Evolutionary conservation across 1,140 invertebrate species (phyloP), one percentile per base, ranked within the genome.

Genomic region (Proctacanthus coquilletti): DNA sequence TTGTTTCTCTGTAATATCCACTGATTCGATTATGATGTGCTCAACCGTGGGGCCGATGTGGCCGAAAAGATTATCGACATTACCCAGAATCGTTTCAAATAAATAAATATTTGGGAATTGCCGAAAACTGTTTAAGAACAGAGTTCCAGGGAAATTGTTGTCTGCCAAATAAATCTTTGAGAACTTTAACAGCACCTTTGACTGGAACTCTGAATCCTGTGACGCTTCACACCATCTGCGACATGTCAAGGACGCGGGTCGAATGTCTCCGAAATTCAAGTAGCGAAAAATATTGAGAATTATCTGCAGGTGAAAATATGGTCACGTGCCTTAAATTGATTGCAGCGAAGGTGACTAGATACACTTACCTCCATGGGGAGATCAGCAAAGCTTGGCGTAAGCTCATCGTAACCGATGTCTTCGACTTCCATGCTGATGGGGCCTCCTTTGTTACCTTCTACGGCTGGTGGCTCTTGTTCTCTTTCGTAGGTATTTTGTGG

Each of bases 271-370:
- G 43, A 67, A 65, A 19, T 68, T 62, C 41, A 77, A 52, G 51
- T 69, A 74, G 46, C 71, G 68, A 46, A 74, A 71, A 42, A 77
- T 65, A 41, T 74, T 64, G 25, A 72, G 62, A 38, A 77, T 60
- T 32, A 75, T 64, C 73, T 77, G 56, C 31, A 60, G 66, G 23
- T 27, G 23, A 27, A 27, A 27, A 27, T 27, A 27, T 27, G 8
- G 8, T 27, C 23, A 27, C n/a, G 8, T 27, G 23, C 23, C 15
- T 29, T 29, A 3, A 34, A 17, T 13, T 13, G 18, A 34, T 34
- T 13, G 32, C 14, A 34, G 15, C 11, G 14, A 38, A 18, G 4
- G 17, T 39, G n/a, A 27, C 20, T 40, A 13, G 4, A 25, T 14
- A 18, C 19, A 10, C 43, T 42, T 49, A 56, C 56, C 51, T 59